Base-by-base conservation (phyloP, 2,888 invertebrate genomes). In the Oxytorus armatus region DNA sequence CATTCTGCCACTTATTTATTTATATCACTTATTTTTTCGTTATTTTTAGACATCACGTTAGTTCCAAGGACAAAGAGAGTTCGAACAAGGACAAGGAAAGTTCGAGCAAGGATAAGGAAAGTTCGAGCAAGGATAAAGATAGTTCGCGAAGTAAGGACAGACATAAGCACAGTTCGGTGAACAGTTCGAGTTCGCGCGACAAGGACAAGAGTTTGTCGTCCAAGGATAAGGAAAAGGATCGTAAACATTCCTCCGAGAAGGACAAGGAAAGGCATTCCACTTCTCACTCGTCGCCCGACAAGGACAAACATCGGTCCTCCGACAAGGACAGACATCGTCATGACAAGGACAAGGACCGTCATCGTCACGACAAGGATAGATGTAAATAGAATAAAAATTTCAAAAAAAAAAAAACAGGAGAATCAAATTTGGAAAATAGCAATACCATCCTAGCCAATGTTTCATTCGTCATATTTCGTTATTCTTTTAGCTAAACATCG, bases 121-220 rank as follows among this genome's bases (percentile, higher is more conserved):
- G 92, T 75, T 83, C 83, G 0, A 84, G 88, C 77, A 92, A 92
- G 82, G 92, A 91, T 42, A 92, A 91, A 76, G 92, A 92, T 5
- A 84, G 83, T 51, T 77, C 72, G 16, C 82, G 92, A 86, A 93
- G 93, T 66, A 93, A 92, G 85, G 93, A 93, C 75, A 83, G 93
- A 83, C 89, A 92, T 55, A 91, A 88, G 83, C 92, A 93, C 49
- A 92, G 92, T 79, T 88, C 91, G 92, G 88, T 82, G 86, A 86
- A 84, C 82, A 90, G 88, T 80, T 89, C 89, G 29, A 91, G 90
- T 77, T 92, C 92, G n/a, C 89, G 89, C 1, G 92, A 93, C 55
- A 89, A 89, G 73, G 88, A 89, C 76, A 88, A 89, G 83, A 86
- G 88, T 76, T 84, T 86, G 49, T 85, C 87, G 59, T 87, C 88